These are phyloP conservation scores for Tolmerus cingulatus DNA, from an alignment of 2,888 invertebrate genomes.

Conservation along the genomic window DNA sequence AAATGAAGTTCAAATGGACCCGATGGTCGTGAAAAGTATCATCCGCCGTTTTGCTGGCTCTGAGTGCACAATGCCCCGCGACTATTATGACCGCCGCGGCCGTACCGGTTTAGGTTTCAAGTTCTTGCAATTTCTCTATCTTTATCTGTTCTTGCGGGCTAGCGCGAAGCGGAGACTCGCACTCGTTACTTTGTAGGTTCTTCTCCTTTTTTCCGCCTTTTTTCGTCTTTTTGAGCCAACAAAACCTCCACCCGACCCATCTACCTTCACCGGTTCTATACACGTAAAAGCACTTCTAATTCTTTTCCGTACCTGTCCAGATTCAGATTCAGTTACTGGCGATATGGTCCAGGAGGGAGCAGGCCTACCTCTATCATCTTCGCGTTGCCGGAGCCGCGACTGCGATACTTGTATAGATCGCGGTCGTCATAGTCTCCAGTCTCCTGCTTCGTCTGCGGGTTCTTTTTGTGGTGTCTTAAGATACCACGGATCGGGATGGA, in stretches of 20 bases:
- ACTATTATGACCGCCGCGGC: constrained; percentile 3
- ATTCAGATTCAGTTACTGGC: constrained; percentile 8
- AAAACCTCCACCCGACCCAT: constrained; percentile 1
- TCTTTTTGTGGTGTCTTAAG: neutral
- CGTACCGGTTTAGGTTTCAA: constrained; percentile 39
- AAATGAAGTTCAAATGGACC: constrained; percentile 32
- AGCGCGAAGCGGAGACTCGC: neutral
- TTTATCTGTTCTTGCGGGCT: constrained; percentile 27
- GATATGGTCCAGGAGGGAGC: neutral
- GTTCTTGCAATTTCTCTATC: constrained; percentile 39
- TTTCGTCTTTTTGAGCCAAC: neutral
- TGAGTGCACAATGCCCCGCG: neutral
- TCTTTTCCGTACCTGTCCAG: constrained; percentile 18
- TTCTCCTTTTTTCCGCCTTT: neutral
- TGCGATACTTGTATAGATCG: neutral
- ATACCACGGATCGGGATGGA: neutral
- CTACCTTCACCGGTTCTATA: constrained; percentile 28
- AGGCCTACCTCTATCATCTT: constrained; percentile 15
- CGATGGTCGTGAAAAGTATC: constrained; percentile 1
- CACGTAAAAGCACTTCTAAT: constrained; percentile 21
- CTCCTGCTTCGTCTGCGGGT: neutral
- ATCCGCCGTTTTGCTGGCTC: constrained; percentile 7
- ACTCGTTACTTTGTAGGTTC: neutral
- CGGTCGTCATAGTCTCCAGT: constrained; percentile 12
- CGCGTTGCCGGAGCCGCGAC: neutral